phyloP scores from a whole-genome alignment of 2,888 invertebrate genomes.

The Ctenicera cuprea region DNA sequence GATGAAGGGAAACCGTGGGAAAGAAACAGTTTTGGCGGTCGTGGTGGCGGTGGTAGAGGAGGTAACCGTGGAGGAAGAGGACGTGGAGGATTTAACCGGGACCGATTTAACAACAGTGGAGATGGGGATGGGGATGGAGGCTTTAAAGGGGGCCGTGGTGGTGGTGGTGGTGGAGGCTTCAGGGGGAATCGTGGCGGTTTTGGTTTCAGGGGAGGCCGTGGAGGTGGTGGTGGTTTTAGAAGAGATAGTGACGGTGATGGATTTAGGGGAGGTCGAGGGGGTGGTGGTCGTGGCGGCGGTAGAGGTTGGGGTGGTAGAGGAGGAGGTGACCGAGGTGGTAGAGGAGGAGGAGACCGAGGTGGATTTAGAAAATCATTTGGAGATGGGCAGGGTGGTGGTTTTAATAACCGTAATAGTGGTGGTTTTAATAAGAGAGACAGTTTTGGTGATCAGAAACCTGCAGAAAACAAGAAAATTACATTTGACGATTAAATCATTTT shows the following conservation, averaged over 20 bases:
- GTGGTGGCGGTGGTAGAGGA: slow-evolving; percentile 60
- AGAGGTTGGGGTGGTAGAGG: slow-evolving; percentile 59
- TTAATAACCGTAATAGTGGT: slow-evolving; percentile 52
- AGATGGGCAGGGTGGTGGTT: slow-evolving; percentile 58
- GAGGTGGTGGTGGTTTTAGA: slow-evolving; percentile 61
- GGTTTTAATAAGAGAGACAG: slow-evolving; percentile 74
- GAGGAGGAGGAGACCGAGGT: slow-evolving; percentile 61
- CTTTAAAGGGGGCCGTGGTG: slow-evolving; percentile 61
- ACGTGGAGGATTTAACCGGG: slow-evolving; percentile 57
- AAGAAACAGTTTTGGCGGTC: slow-evolving; percentile 61
- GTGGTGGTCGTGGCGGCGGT: slow-evolving; percentile 63
- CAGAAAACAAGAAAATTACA: slow-evolving; percentile 85
- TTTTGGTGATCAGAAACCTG: slow-evolving; percentile 73
- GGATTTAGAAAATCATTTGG: slow-evolving; percentile 64
- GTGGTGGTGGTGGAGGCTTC: slow-evolving; percentile 61
- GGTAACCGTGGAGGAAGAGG: slow-evolving; percentile 58
- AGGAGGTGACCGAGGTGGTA: slow-evolving; percentile 63
- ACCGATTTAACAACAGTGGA: slow-evolving; percentile 57
- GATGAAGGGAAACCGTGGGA: slow-evolving; percentile 56
- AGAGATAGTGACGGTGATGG: slow-evolving; percentile 60
- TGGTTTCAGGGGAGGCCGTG: slow-evolving; percentile 58
- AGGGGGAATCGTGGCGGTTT: slow-evolving; percentile 64
- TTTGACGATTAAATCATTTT: slow-evolving; percentile 74
- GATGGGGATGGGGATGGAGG: slow-evolving; percentile 66
- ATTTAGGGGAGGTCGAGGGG: slow-evolving; percentile 59